Evolutionary conservation across 2,888 invertebrate genomes (phyloP), one percentile per base, ranked within the genome.

Genomic region (Dione vanillae): DNA sequence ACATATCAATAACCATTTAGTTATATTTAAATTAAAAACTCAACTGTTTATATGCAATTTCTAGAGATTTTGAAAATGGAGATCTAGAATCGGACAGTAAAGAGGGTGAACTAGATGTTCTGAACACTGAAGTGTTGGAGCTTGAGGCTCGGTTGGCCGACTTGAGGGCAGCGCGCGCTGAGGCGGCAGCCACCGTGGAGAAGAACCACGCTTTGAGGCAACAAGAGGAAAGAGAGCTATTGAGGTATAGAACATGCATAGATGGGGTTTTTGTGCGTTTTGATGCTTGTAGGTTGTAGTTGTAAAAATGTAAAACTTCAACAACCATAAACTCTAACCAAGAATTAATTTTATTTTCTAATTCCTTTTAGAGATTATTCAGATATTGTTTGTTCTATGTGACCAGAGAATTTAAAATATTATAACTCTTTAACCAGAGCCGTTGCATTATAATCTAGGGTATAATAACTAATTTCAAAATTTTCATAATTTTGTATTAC

Each of bases 11-110:
- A n/a, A 16, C 1, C 3, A 19, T 19, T 16, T 49, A 49, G 1
- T 8, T 20, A 27, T 27, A 12, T 10, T 52, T 27, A 20, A 27
- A 27, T 52, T 52, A 7, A 27, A 27, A 27, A 27, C 27, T 20
- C 6, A 2, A 5, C 9, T 51, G 41, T 37, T 37, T 40, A 37
- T 14, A 5, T 67, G 41, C 8, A 68, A 49, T 41, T 71, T 78
- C 0, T 78, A 92, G 92, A 64, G 88, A 91, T n/a, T 79, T 80
- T 6, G 87, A 91, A 49, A 76, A 71, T 0, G 88, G 87, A 0
- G 90, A 90, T 49, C 73, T 89, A 0, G 91, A 91, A 6, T 73
- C 79, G 0, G 92, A 91, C 37, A 86, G 87, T 73, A 82, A 80
- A 68, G 90, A 91, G 20, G 89, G 87, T 1, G 91, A 91, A 76